A percentile compares a stretch with the other conserved stretches of the same genome.
Evolutionary conservation across 2,797 vertebrate genomes (phyloP).

Genomic region (Nannoperca obscura): DNA sequence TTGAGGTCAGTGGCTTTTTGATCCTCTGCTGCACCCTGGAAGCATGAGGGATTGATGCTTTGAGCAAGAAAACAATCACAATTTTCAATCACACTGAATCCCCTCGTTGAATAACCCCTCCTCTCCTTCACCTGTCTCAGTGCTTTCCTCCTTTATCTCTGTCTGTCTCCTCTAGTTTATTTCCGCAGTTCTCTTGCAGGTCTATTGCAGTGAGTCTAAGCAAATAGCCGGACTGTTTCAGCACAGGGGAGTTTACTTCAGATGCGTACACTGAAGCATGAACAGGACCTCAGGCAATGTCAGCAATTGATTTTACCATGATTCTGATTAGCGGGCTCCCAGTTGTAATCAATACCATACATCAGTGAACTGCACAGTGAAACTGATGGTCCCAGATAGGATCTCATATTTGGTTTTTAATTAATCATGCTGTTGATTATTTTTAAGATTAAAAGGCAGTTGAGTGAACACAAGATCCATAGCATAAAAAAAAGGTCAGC

Average conservation of each 20-base stretch:
- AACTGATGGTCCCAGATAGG: conserved; percentile 75
- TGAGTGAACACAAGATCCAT: conserved; percentile 61
- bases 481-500: conserved; percentile 47
- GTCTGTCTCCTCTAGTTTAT: conserved; percentile 65
- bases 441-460: conserved; percentile 71
- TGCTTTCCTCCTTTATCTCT: conserved; percentile 48
- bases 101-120: conserved; percentile 46
- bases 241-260: conserved; percentile 69
- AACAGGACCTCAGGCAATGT: conserved; percentile 74
- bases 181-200: conserved; percentile 39
- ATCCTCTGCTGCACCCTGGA: conserved; percentile 35
- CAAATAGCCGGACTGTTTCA: conserved; percentile 67
- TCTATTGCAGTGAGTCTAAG: conserved; percentile 59
- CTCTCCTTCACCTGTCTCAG: conserved; percentile 32
- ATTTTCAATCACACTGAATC: conserved; percentile 57
- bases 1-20: conserved; percentile 59
- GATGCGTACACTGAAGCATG: conserved; percentile 80
- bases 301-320: conserved; percentile 82
- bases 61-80: conserved; percentile 50
- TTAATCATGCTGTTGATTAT: conserved; percentile 73
- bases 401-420: conserved; percentile 76
- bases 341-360: conserved; percentile 78
- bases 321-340: conserved; percentile 82
- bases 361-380: conserved; percentile 78
- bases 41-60: conserved; percentile 56